Conservation (phyloP, 2,888 invertebrate species). For the Eutolmus rufibarbis region DNA sequence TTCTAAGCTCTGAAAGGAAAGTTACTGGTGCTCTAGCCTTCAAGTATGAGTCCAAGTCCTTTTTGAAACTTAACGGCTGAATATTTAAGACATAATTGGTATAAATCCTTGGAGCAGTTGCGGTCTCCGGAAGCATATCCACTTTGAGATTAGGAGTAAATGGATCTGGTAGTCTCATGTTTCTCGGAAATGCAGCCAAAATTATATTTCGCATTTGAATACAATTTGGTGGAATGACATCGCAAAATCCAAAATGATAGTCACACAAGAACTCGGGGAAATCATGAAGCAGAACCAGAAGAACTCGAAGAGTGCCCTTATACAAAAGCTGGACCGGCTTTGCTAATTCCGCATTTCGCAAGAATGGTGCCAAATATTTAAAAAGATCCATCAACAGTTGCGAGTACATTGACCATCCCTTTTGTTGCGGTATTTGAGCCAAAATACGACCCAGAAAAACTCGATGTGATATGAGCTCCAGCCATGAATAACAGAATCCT, state of each 20-base stretch:
- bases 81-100: conserved; percentile 88
- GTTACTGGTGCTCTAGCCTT: conserved; percentile 94
- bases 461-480: conserved; percentile 96
- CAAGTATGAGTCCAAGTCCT: conserved; percentile 95
- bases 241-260: conserved; percentile 98
- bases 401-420: conserved; percentile 97
- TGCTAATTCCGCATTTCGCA: conserved; percentile 95
- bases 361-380: conserved; percentile 95
- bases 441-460: conserved; percentile 94
- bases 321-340: conserved; percentile 93
- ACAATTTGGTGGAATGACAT: conserved; percentile 98
- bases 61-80: conserved; percentile 87
- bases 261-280: conserved; percentile 99
- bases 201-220: conserved; percentile 99
- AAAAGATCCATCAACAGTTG: conserved; percentile 95
- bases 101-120: conserved; percentile 85
- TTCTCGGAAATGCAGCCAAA: conserved; percentile 95
- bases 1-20: conserved; percentile 89
- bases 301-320: conserved; percentile 93
- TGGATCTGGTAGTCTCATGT: conserved; percentile 98
- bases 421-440: conserved; percentile 89
- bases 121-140: conserved; percentile 88
- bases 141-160: conserved; percentile 96
- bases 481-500: conserved; percentile 97
- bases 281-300: conserved; percentile 95